Evolutionary conservation across 2,797 vertebrate species (phyloP), one percentile per base, ranked within the genome.

Genomic region (Vipera ursinii): DNA sequence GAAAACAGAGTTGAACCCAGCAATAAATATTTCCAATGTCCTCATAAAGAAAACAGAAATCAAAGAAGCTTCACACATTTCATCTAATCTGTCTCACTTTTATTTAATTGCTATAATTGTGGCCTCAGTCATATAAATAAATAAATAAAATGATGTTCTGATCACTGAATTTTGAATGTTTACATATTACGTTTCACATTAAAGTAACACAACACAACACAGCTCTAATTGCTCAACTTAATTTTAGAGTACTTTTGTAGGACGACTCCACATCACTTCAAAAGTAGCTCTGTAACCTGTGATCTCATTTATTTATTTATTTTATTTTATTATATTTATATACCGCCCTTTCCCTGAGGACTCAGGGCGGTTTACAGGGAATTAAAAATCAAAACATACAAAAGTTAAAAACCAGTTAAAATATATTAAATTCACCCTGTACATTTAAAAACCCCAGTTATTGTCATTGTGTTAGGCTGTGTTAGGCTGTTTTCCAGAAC

Each of bases 1-100:
- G 44, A 93, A 87, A 93, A 87, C 26, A 87, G 3, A 2, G 38
- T 95, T 94, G 91, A 93, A 93, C 94, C 32, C 90, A 57, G 44
- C 94, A 94, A 69, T 12, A 28, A 95, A 63, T 6, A 0, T 93
- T 94, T 93, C 93, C 55, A 87, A 60, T 89, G 24, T 1, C 61
- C 6, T 6, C 63, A 5, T 91, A 28, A 1, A 61, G 91, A 90
- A 51, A 22, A 4, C 48, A 92, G 55, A 2, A 93, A 90, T 10
- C 20, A 89, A 93, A 93, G 86, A 91, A 85, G 22, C 20, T 57
- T 89, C 69, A 85, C 20, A 59, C 48, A 57, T 61, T 59, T 91
- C 53, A 12, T 88, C 89, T 86, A 89, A 89, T 10, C 13, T 61
- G 24, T 86, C 53, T 90, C 82, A 92, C 3, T 38, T 38, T 38